Evolutionary conservation across 2,797 vertebrate genomes (phyloP).

Genomic region (Enteromius thamalakanensis): DNA sequence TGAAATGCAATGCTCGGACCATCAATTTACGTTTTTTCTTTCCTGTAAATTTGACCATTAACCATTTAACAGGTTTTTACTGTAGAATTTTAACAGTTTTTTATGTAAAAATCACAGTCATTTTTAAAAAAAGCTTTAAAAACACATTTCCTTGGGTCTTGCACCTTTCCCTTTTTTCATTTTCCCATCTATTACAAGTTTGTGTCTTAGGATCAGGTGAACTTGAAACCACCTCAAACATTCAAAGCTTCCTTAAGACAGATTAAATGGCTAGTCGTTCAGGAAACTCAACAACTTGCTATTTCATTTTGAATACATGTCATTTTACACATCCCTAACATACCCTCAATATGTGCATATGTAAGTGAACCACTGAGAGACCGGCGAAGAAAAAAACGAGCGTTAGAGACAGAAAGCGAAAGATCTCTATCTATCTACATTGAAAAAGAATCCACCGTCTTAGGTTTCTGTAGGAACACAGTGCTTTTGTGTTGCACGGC

Average conservation of each 20-base stretch:
- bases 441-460: conserved; percentile 58
- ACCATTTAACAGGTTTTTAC: too few species aligned
- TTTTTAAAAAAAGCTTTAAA: not conserved
- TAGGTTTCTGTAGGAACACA: conserved; percentile 62
- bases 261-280: not conserved
- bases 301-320: not conserved
- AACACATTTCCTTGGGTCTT: not conserved
- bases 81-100: too few species aligned
- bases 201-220: not conserved
- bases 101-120: too few species aligned
- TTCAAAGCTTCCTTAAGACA: not conserved
- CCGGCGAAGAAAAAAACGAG: conserved; percentile 11
- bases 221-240: not conserved
- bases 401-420: conserved; percentile 29
- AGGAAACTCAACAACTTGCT: not conserved
- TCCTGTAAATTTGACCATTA: too few species aligned
- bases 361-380: not conserved
- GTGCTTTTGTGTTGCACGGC: conserved; percentile 57
- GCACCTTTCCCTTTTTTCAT: not conserved
- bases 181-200: not conserved
- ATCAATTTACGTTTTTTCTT: too few species aligned
- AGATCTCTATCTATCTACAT: conserved; percentile 59
- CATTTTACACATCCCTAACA: not conserved
- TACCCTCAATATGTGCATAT: not conserved
- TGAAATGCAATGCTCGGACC: too few species aligned